These are phyloP conservation scores for Xerus inauris DNA, from an alignment of 2,113 vertebrate genomes.

Conservation along the genomic window DNA sequence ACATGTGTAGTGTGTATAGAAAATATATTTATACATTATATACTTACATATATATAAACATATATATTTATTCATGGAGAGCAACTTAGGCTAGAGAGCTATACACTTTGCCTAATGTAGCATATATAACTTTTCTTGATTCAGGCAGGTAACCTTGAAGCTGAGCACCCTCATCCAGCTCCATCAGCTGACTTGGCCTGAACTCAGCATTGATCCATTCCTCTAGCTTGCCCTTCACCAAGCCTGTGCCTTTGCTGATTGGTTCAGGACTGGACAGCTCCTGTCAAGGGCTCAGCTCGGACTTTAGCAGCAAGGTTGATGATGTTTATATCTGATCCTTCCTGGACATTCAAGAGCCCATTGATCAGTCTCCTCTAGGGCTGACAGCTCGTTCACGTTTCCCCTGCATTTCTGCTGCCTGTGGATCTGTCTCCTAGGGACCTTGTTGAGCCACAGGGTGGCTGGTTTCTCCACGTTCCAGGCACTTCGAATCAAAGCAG, in stretches of 20 bases:
- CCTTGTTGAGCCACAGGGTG: neutral
- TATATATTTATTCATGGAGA: neutral
- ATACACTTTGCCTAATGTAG: neutral
- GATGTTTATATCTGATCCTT: conserved; percentile 13
- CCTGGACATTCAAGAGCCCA: neutral
- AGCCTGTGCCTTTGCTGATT: neutral
- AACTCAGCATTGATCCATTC: conserved; percentile 28
- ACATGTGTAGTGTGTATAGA: neutral
- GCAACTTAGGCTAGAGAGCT: neutral
- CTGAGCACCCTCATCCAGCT: neutral
- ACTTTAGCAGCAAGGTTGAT: neutral
- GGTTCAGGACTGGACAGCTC: neutral
- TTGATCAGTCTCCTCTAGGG: neutral
- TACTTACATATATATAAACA: neutral
- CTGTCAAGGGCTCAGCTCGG: neutral
- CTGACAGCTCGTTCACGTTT: neutral
- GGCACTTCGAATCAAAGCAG: neutral
- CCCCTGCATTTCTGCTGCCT: neutral
- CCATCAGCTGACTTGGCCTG: neutral
- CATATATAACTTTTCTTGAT: neutral
- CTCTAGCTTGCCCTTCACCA: neutral
- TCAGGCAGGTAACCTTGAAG: conserved; percentile 37
- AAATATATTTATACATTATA: neutral
- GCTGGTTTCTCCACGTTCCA: neutral
- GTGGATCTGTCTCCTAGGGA: neutral